phyloP scores from a whole-genome alignment of 2,888 invertebrate genomes.

The Drosophila gaucha region DNA sequence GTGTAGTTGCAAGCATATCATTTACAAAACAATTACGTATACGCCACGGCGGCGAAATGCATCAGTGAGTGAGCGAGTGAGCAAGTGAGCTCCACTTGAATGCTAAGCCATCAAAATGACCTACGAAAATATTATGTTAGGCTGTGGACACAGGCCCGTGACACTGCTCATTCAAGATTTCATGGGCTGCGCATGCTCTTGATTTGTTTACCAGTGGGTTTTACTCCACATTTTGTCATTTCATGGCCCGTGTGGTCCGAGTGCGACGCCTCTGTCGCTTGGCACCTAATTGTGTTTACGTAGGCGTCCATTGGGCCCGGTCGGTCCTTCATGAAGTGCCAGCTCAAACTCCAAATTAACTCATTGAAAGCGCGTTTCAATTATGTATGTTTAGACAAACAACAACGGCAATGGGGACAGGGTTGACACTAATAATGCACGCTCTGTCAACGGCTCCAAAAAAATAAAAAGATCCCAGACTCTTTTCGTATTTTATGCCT shows the following conservation, averaged over 20 bases:
- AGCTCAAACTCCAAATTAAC: slow-evolving; percentile 69
- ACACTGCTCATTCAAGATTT: slow-evolving; percentile 52
- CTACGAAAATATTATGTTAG: slow-evolving; percentile 76
- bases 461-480: slow-evolving; percentile 45
- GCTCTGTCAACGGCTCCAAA: slow-evolving; percentile 43
- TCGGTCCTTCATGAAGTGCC: slow-evolving; percentile 42
- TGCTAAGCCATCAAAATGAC: slow-evolving; percentile 72
- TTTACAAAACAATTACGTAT: slow-evolving; percentile 73
- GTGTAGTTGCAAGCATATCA: slow-evolving; percentile 49
- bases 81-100: slow-evolving; percentile 42
- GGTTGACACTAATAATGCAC: slow-evolving; percentile 69
- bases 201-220: slow-evolving; percentile 67
- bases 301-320: slow-evolving; percentile 53
- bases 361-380: slow-evolving; percentile 76
- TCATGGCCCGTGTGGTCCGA: slow-evolving; percentile 53
- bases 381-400: slow-evolving; percentile 77
- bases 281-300: slow-evolving; percentile 78
- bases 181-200: slow-evolving; percentile 17
- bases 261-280: slow-evolving; percentile 34
- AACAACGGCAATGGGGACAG: slow-evolving; percentile 41
- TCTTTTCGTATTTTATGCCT: slow-evolving; percentile 61
- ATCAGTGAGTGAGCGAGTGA: slow-evolving; percentile 26
- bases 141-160: slow-evolving; percentile 45
- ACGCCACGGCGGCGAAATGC: slow-evolving; percentile 52
- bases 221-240: slow-evolving; percentile 79